These are phyloP conservation scores for Dendrophyllia cribrosa DNA, from an alignment of 64 coral and sea anemone species.

Conservation along the genomic window DNA sequence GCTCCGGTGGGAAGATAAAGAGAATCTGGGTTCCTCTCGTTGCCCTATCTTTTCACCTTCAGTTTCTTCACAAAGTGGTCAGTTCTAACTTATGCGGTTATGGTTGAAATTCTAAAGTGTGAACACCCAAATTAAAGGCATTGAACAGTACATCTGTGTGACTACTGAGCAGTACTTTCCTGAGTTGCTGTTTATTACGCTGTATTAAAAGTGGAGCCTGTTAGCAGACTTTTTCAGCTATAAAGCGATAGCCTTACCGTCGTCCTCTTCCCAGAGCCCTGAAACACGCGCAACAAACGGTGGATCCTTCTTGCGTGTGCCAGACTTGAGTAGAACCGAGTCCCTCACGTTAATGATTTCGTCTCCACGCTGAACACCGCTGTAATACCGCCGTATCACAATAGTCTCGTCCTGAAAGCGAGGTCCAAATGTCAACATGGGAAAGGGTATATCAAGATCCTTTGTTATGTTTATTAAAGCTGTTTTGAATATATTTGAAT, in stretches of 20 bases:
- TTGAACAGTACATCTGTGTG: too few species aligned
- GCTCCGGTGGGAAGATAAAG: too few species aligned
- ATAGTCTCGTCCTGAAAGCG: conserved; percentile 89
- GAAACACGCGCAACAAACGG: conserved; percentile 99
- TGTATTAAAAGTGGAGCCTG: too few species aligned
- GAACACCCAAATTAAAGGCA: too few species aligned
- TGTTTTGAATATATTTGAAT: neutral
- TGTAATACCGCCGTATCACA: conserved; percentile 96
- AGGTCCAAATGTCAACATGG: neutral
- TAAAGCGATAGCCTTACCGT: conserved; percentile 50
- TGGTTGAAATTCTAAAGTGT: too few species aligned
- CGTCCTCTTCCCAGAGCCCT: conserved; percentile 97
- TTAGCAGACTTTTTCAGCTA: too few species aligned
- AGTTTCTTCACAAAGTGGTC: too few species aligned
- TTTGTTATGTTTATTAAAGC: neutral
- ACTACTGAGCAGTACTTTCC: too few species aligned
- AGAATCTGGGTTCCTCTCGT: too few species aligned
- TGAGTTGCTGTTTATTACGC: too few species aligned
- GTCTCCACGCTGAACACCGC: conserved; percentile 93
- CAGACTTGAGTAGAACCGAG: conserved; percentile 97
- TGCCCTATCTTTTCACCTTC: too few species aligned
- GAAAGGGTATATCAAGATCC: neutral
- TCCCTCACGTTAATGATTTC: conserved; percentile 98
- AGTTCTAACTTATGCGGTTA: too few species aligned
- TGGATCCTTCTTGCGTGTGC: conserved; percentile 92